Percentiles rank a stretch among this genome's conserved stretches.
Conservation (phyloP, 2,888 invertebrate genomes). For the Ligdia adustata region DNA sequence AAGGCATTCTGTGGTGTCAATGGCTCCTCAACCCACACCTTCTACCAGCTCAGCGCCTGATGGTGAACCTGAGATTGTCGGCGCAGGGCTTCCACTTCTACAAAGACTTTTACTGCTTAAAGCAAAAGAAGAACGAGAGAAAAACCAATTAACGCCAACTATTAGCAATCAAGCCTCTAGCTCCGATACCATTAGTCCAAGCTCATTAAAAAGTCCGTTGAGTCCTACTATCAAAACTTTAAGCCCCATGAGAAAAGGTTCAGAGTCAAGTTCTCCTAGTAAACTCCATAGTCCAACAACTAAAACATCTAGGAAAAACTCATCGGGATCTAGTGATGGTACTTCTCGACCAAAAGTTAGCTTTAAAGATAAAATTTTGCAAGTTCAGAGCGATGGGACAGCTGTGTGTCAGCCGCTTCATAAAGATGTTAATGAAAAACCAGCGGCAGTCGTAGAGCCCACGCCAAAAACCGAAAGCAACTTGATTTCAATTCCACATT, state of each 20-base stretch:
- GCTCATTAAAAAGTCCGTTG: conserved; percentile 77
- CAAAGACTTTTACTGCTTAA: conserved; percentile 90
- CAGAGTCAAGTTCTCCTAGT: conserved; percentile 77
- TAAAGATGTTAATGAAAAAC: conserved; percentile 72
- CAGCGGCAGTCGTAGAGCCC: conserved; percentile 73
- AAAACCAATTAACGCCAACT: conserved; percentile 71
- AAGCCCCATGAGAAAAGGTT: conserved; percentile 78
- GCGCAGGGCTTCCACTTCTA: conserved; percentile 88
- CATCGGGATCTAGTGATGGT: conserved; percentile 74
- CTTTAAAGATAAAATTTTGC: conserved; percentile 85
- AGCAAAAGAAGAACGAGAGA: conserved; percentile 88
- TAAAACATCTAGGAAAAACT: conserved; percentile 77
- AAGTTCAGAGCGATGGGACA: conserved; percentile 81
- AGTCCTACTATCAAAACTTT: conserved; percentile 78
- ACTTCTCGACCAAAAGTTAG: conserved; percentile 83
- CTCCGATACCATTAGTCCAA: conserved; percentile 79
- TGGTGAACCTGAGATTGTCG: conserved; percentile 85
- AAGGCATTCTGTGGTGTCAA: conserved; percentile 64
- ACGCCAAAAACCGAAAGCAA: conserved; percentile 75
- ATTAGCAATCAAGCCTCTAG: conserved; percentile 78
- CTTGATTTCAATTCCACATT: conserved; percentile 78
- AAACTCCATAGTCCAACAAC: conserved; percentile 77
- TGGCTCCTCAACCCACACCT: conserved; percentile 83
- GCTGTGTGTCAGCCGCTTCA: conserved; percentile 72
- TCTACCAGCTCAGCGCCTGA: conserved; percentile 85